Base-by-base conservation (phyloP, 2,888 invertebrate genomes). In the Drosophila nigricruria region DNA sequence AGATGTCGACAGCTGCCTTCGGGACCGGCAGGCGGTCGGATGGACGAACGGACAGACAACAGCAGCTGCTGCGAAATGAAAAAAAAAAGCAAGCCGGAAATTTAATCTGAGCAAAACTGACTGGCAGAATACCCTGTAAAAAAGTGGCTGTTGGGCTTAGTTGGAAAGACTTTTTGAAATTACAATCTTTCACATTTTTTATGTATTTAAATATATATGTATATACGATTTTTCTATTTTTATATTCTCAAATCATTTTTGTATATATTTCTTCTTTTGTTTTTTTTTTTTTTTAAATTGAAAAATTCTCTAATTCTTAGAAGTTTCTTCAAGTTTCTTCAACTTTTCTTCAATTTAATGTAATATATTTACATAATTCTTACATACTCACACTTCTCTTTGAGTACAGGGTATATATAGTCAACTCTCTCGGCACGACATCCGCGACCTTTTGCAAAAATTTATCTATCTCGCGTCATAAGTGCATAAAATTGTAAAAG, bases 1-100 rank as follows among this genome's bases (percentile, higher is more conserved):
- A 87, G 88, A 82, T 84, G 88, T 81, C 88, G 85, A 87, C 88
- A 87, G 88, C 88, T 84, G 88, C 81, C 78, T 73, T 67, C 73
- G 75, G 47, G n/a, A 30, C 62, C 64, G 61, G 54, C 58, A 64
- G 70, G 67, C 65, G 68, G 61, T 5, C 30, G 1, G 23, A 12
- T 14, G 23, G 18, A 18, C 8, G n/a, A 4, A 16, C 16, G 23
- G 34, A 34, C 34, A 9, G 34, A 34, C 16, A n/a, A 36, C 36
- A 20, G 16, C 52, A 36, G 23, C 71, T 76, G 86, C 82, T 85
- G 88, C 73, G 70, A 82, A 88, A 78, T 76, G 73, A 78, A 72
- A 73, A n/a, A 27, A n/a, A 45, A 45, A 10, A 47, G 1, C 10
- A 9, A 47, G 2, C 16, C 1, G 16, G 9, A 4, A 16, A 16